phyloP scores from a whole-genome alignment of 2,888 invertebrate genomes.

The Drosophila demipolita region DNA sequence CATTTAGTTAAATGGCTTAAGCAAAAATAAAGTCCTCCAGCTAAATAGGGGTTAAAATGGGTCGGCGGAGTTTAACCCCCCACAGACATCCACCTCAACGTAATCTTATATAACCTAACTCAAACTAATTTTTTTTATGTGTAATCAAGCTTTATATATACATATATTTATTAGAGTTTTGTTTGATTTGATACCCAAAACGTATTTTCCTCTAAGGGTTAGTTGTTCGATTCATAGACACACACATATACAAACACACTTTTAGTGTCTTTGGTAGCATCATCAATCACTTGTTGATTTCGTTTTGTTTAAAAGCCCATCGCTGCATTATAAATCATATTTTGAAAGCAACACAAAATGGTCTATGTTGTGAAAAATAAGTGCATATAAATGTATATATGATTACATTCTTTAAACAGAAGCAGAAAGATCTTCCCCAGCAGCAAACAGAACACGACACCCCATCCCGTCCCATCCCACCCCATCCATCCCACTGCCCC shows the following conservation, averaged over 20 bases:
- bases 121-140: background rate
- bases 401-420: slow-evolving; percentile 51
- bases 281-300: slow-evolving; percentile 77
- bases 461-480: background rate
- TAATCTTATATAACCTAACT: background rate
- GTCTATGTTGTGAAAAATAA: slow-evolving; percentile 22
- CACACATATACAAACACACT: background rate
- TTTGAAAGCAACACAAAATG: slow-evolving; percentile 16
- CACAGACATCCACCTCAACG: background rate
- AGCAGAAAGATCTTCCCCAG: slow-evolving; percentile 1
- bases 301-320: slow-evolving; percentile 32
- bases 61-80: background rate
- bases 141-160: background rate
- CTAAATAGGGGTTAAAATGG: background rate
- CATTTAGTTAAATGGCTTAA: too few species aligned
- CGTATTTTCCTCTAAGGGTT: slow-evolving; percentile 34
- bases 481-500: background rate
- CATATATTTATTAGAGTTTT: background rate
- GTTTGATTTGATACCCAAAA: slow-evolving; percentile 34
- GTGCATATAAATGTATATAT: slow-evolving; percentile 19
- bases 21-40: background rate
- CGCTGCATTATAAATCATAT: slow-evolving; percentile 64
- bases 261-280: slow-evolving; percentile 27
- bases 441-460: background rate
- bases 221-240: slow-evolving; percentile 13